Base-by-base conservation (phyloP, 2,888 invertebrate genomes). In the Euphydryas editha region DNA sequence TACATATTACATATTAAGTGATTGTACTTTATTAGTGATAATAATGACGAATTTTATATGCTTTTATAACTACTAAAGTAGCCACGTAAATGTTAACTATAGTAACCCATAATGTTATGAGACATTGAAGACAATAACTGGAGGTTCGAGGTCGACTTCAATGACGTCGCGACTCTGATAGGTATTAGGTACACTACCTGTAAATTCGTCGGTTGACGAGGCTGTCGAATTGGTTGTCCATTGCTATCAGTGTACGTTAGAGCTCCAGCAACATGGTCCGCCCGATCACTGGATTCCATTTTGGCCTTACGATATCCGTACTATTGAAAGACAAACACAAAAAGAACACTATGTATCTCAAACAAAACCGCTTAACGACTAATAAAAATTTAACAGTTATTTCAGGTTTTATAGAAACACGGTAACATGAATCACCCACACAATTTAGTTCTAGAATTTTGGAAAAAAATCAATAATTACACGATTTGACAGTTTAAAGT, bases 121-220 rank as follows among this genome's bases (percentile, higher is more conserved):
- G n/a, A n/a, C n/a, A n/a, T n/a, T n/a, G n/a, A n/a, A n/a, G n/a
- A n/a, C n/a, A 30, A 30, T 30, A 30, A 30, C 8, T 5, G 8
- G 24, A 24, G 30, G 8, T 30, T 30, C 30, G 0, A 30, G 30
- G 8, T 30, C 0, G 30, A 30, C 30, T 8, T 30, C 30, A 2
- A 30, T 30, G 5, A 30, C 8, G 30, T 30, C 8, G 30, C 4
- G n/a, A n/a, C n/a, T n/a, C n/a, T n/a, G n/a, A n/a, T n/a, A 30
- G 6, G 8, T 30, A 8, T 30, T 30, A 7, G 6, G 4, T 30
- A 30, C 30, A 7, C 6, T 75, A 88, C 93, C 87, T 91, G 92
- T 37, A 92, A 75, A 72, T 86, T 88, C 59, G 80, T 79, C 0
- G 91, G 90, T 67, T 87, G 90, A 30, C 89, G 42, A 44, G 42